Percentiles rank a stretch among this genome's conserved stretches.
phyloP scores from a whole-genome alignment of 2,113 vertebrate genomes.

The Dryoscopus gambensis region DNA sequence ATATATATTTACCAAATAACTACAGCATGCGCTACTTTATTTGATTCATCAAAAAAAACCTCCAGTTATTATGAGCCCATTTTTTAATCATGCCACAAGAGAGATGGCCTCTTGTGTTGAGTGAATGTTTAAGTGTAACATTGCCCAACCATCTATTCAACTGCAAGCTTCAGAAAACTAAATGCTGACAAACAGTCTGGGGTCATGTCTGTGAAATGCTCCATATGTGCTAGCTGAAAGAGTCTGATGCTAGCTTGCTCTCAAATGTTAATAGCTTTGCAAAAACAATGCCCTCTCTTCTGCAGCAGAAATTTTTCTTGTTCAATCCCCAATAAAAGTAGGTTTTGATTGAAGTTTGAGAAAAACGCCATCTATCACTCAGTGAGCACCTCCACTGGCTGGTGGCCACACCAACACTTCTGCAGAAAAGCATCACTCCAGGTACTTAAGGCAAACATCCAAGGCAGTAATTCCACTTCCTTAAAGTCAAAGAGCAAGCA shows the following conservation, averaged over 20 bases:
- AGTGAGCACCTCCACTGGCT: background rate
- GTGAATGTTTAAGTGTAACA: background rate
- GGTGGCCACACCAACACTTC: background rate
- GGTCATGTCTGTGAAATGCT: background rate
- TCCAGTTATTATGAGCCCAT: background rate
- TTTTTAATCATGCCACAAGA: background rate
- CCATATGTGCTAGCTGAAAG: background rate
- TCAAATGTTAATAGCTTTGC: background rate
- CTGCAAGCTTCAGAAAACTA: background rate
- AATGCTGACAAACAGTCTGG: background rate
- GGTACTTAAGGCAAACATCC: background rate
- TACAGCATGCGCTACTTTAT: background rate
- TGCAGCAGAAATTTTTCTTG: background rate
- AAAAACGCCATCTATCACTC: background rate
- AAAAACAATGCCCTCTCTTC: background rate
- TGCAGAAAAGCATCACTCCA: accelerated
- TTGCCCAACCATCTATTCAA: background rate
- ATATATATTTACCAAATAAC: background rate
- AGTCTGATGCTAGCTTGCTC: background rate
- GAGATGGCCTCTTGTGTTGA: background rate
- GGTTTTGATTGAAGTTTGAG: background rate
- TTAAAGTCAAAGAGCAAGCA: background rate
- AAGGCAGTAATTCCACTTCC: background rate
- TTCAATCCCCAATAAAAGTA: background rate
- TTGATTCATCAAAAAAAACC: background rate